phyloP scores from a whole-genome alignment of 2,113 vertebrate species.

The Rhinogobius similis region DNA sequence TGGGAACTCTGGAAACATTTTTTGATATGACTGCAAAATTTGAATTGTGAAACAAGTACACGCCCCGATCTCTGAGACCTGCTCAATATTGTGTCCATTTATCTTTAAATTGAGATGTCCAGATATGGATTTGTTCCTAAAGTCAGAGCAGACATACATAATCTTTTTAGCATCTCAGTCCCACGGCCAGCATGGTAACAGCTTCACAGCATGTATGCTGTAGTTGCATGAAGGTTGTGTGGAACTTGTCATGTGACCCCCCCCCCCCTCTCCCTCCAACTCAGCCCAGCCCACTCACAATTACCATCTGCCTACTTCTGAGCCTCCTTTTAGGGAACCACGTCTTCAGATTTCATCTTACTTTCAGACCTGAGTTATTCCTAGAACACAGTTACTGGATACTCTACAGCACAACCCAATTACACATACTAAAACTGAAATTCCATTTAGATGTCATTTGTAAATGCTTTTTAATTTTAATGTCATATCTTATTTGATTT shows the following conservation, averaged over 20 bases:
- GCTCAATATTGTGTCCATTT: no score
- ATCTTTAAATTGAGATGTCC: no score
- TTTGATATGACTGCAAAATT: no score
- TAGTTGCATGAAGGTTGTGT: background rate
- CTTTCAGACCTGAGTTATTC: conserved; percentile 24
- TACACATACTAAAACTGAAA: background rate
- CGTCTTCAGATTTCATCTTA: conserved; percentile 21
- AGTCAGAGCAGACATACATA: no score
- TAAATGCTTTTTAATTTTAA: background rate
- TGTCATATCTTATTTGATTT: background rate
- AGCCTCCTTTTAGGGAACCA: conserved; percentile 16
- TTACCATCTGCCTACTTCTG: conserved; percentile 20
- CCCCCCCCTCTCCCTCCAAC: background rate
- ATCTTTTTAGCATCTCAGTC: no score
- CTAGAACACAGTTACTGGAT: conserved; percentile 17
- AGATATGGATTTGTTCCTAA: no score
- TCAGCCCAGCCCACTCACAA: background rate
- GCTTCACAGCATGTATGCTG: background rate
- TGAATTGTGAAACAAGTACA: no score
- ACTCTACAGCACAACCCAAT: background rate
- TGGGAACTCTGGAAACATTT: no score
- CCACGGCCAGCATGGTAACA: background rate
- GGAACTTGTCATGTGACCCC: background rate
- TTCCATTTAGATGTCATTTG: background rate
- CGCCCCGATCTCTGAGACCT: no score